Evolutionary conservation across 2,797 vertebrate genomes (phyloP).

Genomic region (Melanotaenia pygmaea): DNA sequence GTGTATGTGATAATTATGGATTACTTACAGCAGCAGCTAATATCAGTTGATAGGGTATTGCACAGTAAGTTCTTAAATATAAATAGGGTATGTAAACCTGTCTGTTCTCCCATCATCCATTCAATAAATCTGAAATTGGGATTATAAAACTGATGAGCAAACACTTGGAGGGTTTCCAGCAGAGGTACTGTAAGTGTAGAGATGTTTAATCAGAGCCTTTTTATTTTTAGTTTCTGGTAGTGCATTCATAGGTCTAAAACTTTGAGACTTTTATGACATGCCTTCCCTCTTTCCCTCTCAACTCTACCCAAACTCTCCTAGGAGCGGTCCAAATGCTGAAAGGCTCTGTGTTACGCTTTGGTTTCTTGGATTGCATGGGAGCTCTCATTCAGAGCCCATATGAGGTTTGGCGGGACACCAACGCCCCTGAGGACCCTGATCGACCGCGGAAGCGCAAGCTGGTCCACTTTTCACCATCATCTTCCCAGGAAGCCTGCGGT

Average conservation of each 20-base stretch:
- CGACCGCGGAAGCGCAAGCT: constrained; percentile 89
- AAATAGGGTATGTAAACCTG: neutral
- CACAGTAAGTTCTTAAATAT: neutral
- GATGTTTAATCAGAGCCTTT: neutral
- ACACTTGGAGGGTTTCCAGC: neutral
- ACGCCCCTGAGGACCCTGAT: constrained; percentile 88
- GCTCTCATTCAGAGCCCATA: constrained; percentile 88
- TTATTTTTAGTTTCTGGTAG: neutral
- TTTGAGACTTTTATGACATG: neutral
- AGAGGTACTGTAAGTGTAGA: neutral
- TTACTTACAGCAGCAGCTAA: neutral
- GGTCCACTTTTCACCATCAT: constrained; percentile 90
- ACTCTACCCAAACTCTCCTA: constrained; percentile 58
- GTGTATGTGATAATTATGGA: neutral
- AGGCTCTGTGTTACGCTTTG: constrained; percentile 91
- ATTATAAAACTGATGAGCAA: neutral
- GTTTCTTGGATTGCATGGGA: constrained; percentile 91
- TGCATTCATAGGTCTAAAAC: neutral
- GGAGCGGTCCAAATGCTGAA: constrained; percentile 92
- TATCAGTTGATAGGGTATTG: neutral
- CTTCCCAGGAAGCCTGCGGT: constrained; percentile 88
- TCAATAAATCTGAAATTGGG: neutral
- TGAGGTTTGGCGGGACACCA: constrained; percentile 93
- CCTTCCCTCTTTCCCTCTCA: constrained; percentile 1
- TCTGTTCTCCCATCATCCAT: neutral